Evolutionary conservation across 2,888 invertebrate species (phyloP).

Genomic region (Cristatella mucedo): DNA sequence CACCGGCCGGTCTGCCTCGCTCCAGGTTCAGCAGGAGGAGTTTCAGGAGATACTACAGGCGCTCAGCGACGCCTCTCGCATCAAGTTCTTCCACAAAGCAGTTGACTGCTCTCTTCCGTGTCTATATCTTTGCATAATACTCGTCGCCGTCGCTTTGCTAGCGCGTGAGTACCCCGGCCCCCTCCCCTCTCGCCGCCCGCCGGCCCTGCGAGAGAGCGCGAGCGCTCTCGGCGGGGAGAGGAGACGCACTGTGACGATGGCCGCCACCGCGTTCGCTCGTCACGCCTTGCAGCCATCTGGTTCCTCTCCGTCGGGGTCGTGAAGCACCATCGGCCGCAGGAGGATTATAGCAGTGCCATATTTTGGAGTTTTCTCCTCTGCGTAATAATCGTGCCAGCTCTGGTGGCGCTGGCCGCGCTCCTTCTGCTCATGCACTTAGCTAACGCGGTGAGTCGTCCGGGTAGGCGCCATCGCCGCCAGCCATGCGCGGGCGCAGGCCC

Average conservation of each 20-base stretch:
- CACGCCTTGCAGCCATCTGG: no score
- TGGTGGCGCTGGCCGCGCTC: neutral
- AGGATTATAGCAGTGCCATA: slow-evolving; percentile 1
- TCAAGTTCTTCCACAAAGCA: slow-evolving; percentile 6
- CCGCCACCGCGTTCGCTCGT: no score
- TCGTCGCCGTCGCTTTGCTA: slow-evolving; percentile 5
- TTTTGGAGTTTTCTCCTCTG: slow-evolving; percentile 8
- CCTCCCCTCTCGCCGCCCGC: no score
- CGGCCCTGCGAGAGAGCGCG: no score
- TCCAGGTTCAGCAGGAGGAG: slow-evolving; percentile 1
- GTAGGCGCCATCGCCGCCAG: no score
- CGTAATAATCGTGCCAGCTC: neutral
- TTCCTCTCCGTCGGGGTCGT: no score
- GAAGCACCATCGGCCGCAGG: no score
- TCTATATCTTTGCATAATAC: neutral
- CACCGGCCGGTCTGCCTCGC: neutral
- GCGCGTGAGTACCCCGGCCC: no score
- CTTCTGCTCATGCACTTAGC: slow-evolving; percentile 3
- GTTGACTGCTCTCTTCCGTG: slow-evolving; percentile 7
- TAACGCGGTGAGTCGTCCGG: slow-evolving; percentile 7
- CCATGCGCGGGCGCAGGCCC: no score
- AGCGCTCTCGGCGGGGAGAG: no score
- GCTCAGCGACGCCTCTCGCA: slow-evolving; percentile 3
- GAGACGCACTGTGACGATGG: no score
- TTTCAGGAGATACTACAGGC: slow-evolving; percentile 2